Evolutionary conservation across 2,113 vertebrate species (phyloP), one percentile per base, ranked within the genome.

Genomic region (Phrynocephalus versicolor): DNA sequence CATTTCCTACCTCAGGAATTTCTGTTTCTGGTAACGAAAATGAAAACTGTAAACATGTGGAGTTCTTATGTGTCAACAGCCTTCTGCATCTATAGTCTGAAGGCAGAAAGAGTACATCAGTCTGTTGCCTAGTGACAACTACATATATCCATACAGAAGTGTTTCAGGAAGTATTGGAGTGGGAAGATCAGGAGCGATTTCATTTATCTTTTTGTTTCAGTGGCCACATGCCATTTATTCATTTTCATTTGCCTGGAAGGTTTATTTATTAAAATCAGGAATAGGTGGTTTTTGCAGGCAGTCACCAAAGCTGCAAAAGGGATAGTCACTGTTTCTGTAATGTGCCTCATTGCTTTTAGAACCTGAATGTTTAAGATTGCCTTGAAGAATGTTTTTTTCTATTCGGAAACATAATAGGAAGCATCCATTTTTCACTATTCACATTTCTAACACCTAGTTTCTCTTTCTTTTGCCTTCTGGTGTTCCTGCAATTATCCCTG

Each of bases 121-220:
- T 57, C 19, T 67, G 74, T 85, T 85, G 83, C 74, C 35, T 85
- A 78, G 83, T 74, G 78, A 69, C 74, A 78, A 41, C 83, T 58
- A 77, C 62, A 64, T 72, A 76, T 84, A 84, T 76, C 72, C 72
- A 58, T 85, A 79, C 65, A 72, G 37, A 85, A 76, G 65, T 79
- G 65, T 60, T 79, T 79, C 76, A 41, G 65, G 30, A 81, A 81
- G 79, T 81, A 65, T 27, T 45, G 35, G 67, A 85, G 76, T 79
- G 45, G 84, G 76, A 70, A 64, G 65, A 85, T 85, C 35, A 85
- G 35, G 67, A 79, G 33, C 25, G 62, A 45, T 33, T 55, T 69
- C 51, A 45, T 85, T 33, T 78, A 23, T 67, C 51, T 69, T 78
- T n/a, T 67, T 85, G 65, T 85, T 85, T 79, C 83, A 82, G n/a